phyloP scores from a whole-genome alignment of 2,888 invertebrate genomes.

The Epistrophe eligans region DNA sequence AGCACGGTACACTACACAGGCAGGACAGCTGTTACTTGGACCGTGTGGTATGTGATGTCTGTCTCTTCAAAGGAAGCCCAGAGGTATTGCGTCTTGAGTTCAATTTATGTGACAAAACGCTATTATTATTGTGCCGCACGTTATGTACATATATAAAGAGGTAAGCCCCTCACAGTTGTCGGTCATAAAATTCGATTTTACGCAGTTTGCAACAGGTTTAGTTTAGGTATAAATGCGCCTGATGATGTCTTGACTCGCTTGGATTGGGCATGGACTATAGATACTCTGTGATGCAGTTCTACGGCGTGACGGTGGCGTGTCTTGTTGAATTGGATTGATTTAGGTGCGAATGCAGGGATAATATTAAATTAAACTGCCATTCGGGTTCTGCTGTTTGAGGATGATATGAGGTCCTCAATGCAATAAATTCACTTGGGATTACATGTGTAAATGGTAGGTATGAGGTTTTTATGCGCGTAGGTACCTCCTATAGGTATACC shows the following conservation, averaged over 20 bases:
- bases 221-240: conserved; percentile 2
- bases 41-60: conserved; percentile 21
- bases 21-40: conserved; percentile 62
- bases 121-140: conserved; percentile 62
- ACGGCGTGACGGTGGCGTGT: neutral
- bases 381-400: conserved; percentile 17
- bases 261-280: conserved; percentile 8
- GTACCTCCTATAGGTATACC: too few relatives aligned
- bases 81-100: conserved; percentile 42
- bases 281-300: neutral
- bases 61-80: conserved; percentile 59
- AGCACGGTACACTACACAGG: neutral
- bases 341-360: conserved; percentile 75
- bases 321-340: conserved; percentile 67
- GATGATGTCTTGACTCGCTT: conserved; percentile 6
- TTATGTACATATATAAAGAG: conserved; percentile 1
- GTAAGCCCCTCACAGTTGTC: conserved; percentile 28
- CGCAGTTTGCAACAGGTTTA: conserved; percentile 68
- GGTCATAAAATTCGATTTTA: conserved; percentile 72
- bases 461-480: neutral
- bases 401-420: conserved; percentile 57
- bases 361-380: conserved; percentile 67
- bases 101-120: conserved; percentile 76
- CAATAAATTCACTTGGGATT: conserved; percentile 69
- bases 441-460: conserved; percentile 46